phyloP scores from a whole-genome alignment of 2,113 vertebrate species.

The Sturnira hondurensis region DNA sequence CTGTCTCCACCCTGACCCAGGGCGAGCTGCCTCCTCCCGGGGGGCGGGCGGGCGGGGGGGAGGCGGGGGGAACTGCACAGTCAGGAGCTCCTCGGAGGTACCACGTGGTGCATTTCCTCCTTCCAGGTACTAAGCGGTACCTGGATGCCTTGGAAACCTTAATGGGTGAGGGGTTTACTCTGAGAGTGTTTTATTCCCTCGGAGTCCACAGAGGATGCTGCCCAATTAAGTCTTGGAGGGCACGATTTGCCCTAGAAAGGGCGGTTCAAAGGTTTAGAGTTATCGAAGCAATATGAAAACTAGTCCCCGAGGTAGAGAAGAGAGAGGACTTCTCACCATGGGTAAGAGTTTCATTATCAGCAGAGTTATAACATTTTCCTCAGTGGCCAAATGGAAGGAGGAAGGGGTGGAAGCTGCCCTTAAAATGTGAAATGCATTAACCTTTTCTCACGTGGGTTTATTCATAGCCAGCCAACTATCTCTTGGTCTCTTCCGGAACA shows the following conservation, averaged over 20 bases:
- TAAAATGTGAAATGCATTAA: neutral
- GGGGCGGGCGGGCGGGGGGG: no score
- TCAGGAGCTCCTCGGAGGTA: slow-evolving; percentile 41
- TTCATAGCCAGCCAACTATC: neutral
- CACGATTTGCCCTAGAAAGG: slow-evolving; percentile 61
- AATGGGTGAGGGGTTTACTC: slow-evolving; percentile 54
- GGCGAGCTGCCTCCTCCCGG: slow-evolving; percentile 52
- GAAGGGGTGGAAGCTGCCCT: neutral
- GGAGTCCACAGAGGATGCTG: slow-evolving; percentile 52
- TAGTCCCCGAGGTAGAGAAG: slow-evolving; percentile 5
- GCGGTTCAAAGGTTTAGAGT: slow-evolving; percentile 46
- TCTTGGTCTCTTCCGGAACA: neutral
- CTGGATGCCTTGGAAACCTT: slow-evolving; percentile 55
- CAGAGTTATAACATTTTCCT: slow-evolving; percentile 42
- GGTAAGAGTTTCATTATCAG: slow-evolving; percentile 32
- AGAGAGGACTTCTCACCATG: neutral
- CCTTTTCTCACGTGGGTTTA: neutral
- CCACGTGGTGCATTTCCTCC: slow-evolving; percentile 61
- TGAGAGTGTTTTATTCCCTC: slow-evolving; percentile 55
- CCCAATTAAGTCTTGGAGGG: slow-evolving; percentile 64
- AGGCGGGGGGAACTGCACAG: slow-evolving; percentile 55
- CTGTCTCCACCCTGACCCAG: slow-evolving; percentile 49
- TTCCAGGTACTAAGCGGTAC: slow-evolving; percentile 65
- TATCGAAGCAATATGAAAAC: slow-evolving; percentile 47
- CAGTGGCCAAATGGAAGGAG: neutral